Evolutionary conservation across 2,888 invertebrate genomes (phyloP), one percentile per base, ranked within the genome.

Genomic region (Drosophila yooni): DNA sequence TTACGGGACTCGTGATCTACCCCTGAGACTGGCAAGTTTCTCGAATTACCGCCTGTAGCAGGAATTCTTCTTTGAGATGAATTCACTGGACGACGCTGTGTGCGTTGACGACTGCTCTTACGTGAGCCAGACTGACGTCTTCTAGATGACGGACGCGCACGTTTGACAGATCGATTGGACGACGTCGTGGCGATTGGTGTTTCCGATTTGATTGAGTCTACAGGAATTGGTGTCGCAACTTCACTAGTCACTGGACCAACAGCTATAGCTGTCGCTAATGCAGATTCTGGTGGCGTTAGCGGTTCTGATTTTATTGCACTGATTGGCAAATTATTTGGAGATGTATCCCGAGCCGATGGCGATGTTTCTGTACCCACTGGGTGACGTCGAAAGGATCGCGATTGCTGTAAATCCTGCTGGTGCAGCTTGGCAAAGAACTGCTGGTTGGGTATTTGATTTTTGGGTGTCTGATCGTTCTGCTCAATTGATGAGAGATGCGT

Each of bases 401-500:
- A 89, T 31, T 90, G 90, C 57, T 92, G 91, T 1, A 93, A 38
- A 40, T 93, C 93, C 70, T 93, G 91, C 87, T 94, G 91, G 79
- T 94, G 89, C 83, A 93, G 72, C 91, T 94, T 89, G 81, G 94
- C 92, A 90, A 92, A 89, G 91, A 93, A 91, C 80, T 94, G 90
- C 71, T 92, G 92, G 81, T 93, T 93, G 31, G 93, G 91, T 64
- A 93, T 92, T 80, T 93, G 93, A 70, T 93, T 93, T 68, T 92
- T 93, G 0, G 93, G 93, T 3, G 87, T 80, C 50, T 92, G 92
- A 68, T 94, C 94, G n/a, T 94, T 94, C 81, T 95, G 94, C 0
- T 95, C 95, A 18, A 95, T 95, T 0, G 96, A 96, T 1, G 82
- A 83, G 1, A 90, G 85, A 56, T 91, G 91, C 2, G 92, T 91